Percentiles rank a stretch among this genome's conserved stretches.
Conservation (phyloP, 2,113 vertebrate species). For the Sinosuthora webbiana region DNA sequence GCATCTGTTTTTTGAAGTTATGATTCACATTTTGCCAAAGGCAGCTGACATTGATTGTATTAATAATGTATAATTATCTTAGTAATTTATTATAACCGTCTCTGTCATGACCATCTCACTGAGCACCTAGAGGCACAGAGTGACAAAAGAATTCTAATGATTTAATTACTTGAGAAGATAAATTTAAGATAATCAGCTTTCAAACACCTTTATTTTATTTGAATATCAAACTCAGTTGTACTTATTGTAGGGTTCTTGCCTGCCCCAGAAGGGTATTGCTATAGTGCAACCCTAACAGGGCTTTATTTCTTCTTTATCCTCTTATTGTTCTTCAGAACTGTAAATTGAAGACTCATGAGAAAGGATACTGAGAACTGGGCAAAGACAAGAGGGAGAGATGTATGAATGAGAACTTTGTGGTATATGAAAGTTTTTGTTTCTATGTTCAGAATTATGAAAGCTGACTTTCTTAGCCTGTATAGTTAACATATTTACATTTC, state of each 20-base stretch:
- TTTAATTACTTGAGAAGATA: conserved; percentile 4
- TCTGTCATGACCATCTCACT: conserved; percentile 13
- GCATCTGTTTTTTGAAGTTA: neutral
- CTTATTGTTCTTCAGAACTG: neutral
- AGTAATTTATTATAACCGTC: conserved; percentile 8
- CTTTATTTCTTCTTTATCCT: neutral
- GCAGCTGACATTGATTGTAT: conserved; percentile 4
- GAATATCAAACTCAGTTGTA: neutral
- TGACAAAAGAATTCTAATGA: conserved; percentile 11
- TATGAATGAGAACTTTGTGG: neutral
- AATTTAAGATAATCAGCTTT: conserved; percentile 17
- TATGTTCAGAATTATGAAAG: neutral
- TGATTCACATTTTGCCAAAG: conserved; percentile 7
- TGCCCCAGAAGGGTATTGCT: neutral
- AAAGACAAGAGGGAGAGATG: neutral
- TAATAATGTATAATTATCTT: neutral
- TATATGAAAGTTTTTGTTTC: neutral
- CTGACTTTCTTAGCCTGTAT: neutral
- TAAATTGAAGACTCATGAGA: neutral
- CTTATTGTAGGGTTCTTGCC: neutral
- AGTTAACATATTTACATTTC: neutral
- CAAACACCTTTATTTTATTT: neutral
- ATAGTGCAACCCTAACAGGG: neutral
- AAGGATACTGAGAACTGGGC: neutral
- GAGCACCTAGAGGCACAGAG: neutral